These are phyloP conservation scores for Tragelaphus imberbis DNA, from an alignment of 2,113 vertebrate genomes.

Conservation along the genomic window DNA sequence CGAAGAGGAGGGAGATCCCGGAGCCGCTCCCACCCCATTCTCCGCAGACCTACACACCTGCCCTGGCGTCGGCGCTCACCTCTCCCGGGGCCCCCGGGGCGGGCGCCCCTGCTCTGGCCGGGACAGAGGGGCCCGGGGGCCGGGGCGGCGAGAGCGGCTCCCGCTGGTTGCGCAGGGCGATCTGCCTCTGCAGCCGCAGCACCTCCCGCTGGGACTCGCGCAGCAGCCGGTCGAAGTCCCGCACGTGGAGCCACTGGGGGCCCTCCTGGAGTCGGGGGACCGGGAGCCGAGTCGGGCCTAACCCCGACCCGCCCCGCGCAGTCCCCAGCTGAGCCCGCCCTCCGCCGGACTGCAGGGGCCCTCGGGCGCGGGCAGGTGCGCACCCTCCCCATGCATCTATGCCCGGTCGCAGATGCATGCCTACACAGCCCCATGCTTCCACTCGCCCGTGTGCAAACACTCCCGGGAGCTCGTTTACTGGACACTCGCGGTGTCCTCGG, in stretches of 20 bases:
- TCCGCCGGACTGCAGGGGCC: neutral
- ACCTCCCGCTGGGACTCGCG: conserved; percentile 95
- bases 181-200: conserved; percentile 93
- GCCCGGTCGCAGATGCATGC: neutral
- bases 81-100: conserved; percentile 60
- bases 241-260: conserved; percentile 75
- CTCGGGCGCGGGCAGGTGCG: neutral
- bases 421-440: neutral
- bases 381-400: neutral
- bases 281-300: neutral
- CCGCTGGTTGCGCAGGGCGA: conserved; percentile 85
- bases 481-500: neutral
- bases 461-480: neutral
- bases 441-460: neutral
- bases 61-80: conserved; percentile 52
- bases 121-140: neutral
- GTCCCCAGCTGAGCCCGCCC: neutral
- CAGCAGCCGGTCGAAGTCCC: conserved; percentile 89
- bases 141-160: conserved; percentile 56
- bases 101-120: neutral
- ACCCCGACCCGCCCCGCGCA: neutral
- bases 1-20: neutral
- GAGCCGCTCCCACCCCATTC: neutral
- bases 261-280: conserved; percentile 67
- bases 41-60: conserved; percentile 14